These are phyloP conservation scores for Micrasema minimum DNA, from an alignment of 1,140 invertebrate species.

Conservation along the genomic window DNA sequence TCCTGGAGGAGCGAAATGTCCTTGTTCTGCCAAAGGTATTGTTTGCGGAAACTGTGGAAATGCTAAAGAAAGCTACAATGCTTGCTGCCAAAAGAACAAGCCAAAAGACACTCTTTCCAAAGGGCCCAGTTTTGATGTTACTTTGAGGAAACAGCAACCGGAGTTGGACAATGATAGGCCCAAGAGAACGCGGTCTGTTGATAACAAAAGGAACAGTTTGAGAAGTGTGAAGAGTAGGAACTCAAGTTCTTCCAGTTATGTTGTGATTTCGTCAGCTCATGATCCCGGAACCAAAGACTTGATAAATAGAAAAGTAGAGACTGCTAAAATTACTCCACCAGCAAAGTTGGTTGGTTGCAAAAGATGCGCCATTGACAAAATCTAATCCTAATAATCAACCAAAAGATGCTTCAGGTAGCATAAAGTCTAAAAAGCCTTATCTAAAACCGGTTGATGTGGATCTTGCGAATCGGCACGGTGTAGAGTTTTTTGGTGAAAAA, in stretches of 20 bases:
- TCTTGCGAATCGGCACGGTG: constrained; percentile 45
- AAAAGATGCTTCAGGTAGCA: constrained; percentile 1
- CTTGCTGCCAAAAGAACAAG: constrained; percentile 42
- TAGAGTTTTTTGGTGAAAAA: constrained; percentile 49
- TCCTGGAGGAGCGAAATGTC: constrained; percentile 32
- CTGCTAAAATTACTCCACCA: constrained; percentile 1
- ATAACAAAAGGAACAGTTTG: constrained; percentile 47
- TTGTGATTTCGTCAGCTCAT: constrained; percentile 44
- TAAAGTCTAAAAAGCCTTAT: constrained; percentile 47
- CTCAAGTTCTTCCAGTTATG: constrained; percentile 40
- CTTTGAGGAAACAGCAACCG: constrained; percentile 47
- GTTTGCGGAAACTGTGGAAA: constrained; percentile 42
- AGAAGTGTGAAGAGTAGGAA: constrained; percentile 38
- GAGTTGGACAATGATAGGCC: neutral
- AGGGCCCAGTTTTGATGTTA: constrained; percentile 38
- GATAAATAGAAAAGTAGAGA: constrained; percentile 26
- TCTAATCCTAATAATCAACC: neutral
- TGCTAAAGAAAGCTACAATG: constrained; percentile 42
- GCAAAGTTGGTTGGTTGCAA: neutral
- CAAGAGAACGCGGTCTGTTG: constrained; percentile 5
- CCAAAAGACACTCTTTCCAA: constrained; percentile 14
- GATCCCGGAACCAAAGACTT: constrained; percentile 45
- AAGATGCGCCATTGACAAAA: neutral
- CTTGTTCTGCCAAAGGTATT: constrained; percentile 1
- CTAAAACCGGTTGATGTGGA: constrained; percentile 48